Percentiles rank a stretch among this genome's conserved stretches.
phyloP scores from a whole-genome alignment of 1,140 invertebrate species.

The Monochamus saltuarius region DNA sequence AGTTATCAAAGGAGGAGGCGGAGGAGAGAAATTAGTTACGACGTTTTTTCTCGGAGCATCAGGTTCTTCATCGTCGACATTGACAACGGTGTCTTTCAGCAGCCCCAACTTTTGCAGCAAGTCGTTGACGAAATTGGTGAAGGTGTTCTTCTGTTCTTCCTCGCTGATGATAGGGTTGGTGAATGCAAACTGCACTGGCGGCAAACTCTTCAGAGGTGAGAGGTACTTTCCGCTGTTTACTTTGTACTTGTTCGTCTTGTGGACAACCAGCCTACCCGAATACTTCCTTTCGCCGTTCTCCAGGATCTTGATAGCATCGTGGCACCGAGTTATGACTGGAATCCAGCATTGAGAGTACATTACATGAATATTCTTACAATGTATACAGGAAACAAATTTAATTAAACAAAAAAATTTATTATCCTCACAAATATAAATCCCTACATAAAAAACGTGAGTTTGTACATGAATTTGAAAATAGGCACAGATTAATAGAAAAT shows the following conservation, averaged over 20 bases:
- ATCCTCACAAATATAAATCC: no score
- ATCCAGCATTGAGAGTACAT: slow-evolving; percentile 19
- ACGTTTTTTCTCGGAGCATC: neutral
- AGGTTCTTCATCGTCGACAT: slow-evolving; percentile 1
- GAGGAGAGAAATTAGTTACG: neutral
- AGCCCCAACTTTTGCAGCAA: slow-evolving; percentile 23
- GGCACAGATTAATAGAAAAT: no score
- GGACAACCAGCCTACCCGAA: slow-evolving; percentile 25
- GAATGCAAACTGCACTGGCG: slow-evolving; percentile 27
- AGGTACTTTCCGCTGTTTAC: slow-evolving; percentile 9
- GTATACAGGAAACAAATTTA: neutral
- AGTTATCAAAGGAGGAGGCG: slow-evolving; percentile 12
- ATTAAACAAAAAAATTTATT: no score
- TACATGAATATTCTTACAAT: neutral
- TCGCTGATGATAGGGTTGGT: slow-evolving; percentile 21
- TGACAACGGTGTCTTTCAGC: slow-evolving; percentile 4
- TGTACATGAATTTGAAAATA: no score
- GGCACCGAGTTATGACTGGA: slow-evolving; percentile 37
- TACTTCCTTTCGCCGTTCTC: slow-evolving; percentile 25
- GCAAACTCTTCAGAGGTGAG: slow-evolving; percentile 27
- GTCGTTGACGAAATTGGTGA: slow-evolving; percentile 19
- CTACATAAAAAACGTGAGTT: no score
- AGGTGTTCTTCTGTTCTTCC: slow-evolving; percentile 5
- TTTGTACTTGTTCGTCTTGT: slow-evolving; percentile 13
- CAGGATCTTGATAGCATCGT: slow-evolving; percentile 32